Percentiles rank a stretch among this genome's conserved stretches.
Evolutionary conservation across 2,888 invertebrate species (phyloP).

Genomic region (Deroplatys truncata): DNA sequence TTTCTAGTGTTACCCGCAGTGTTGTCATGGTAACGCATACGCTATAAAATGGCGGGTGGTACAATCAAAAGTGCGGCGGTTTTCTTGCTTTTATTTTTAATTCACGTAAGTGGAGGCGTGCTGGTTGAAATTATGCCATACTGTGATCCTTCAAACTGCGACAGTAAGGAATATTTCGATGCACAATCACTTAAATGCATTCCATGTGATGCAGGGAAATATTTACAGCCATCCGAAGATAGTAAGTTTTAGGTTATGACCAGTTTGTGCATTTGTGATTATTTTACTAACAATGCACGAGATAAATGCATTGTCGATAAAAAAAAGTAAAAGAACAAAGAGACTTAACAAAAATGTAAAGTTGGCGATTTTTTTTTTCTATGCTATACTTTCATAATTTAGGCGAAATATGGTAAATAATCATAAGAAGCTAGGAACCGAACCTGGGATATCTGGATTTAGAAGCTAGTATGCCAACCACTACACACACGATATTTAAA

Average conservation of each 20-base stretch:
- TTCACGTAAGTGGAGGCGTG: not conserved
- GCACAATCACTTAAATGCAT: conserved; percentile 48
- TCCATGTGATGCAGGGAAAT: conserved; percentile 44
- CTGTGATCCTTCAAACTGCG: conserved; percentile 38
- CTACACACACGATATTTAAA: no score
- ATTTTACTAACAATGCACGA: not conserved
- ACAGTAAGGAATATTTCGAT: conserved; percentile 49
- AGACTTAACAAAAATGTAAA: no score
- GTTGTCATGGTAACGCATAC: not conserved
- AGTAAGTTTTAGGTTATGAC: conserved; percentile 38
- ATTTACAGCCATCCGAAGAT: conserved; percentile 42
- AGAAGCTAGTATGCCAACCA: no score
- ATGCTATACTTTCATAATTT: no score
- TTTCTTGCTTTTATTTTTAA: not conserved
- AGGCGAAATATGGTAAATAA: no score
- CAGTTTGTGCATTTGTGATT: not conserved
- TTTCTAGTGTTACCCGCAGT: not conserved
- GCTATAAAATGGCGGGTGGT: not conserved
- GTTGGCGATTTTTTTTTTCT: no score
- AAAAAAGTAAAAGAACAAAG: no score
- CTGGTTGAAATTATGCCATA: conserved; percentile 14
- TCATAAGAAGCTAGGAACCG: no score
- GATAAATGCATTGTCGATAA: no score
- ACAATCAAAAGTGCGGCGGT: not conserved
- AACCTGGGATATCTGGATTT: no score